Evolutionary conservation across 2,888 invertebrate genomes (phyloP).

Genomic region (Dioctria rufipes): DNA sequence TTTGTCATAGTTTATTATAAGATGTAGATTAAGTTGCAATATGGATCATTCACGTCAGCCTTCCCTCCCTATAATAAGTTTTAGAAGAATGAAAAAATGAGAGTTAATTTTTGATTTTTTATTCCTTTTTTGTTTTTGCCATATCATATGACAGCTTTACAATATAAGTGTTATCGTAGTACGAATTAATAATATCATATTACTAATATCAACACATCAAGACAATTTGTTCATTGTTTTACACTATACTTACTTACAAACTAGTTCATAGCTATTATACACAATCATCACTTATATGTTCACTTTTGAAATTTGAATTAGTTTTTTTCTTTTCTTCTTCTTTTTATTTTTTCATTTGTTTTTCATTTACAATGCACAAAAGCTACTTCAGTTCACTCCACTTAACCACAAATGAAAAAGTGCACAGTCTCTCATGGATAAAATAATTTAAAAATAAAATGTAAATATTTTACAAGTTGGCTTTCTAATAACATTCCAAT

Average conservation of each 20-base stretch:
- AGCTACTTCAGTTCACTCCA: conserved; percentile 7
- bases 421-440: conserved; percentile 44
- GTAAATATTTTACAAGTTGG: conserved; percentile 42
- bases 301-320: background rate
- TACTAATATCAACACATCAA: conserved; percentile 64
- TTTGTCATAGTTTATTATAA: too few species aligned
- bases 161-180: conserved; percentile 56
- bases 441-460: conserved; percentile 29
- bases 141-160: conserved; percentile 45
- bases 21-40: too few species aligned
- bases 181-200: conserved; percentile 62
- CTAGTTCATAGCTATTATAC: conserved; percentile 54
- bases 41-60: too few species aligned
- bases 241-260: conserved; percentile 35
- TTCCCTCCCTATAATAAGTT: background rate
- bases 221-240: conserved; percentile 58
- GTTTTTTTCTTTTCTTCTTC: too few species aligned
- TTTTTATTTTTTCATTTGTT: background rate
- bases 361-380: conserved; percentile 38
- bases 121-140: conserved; percentile 45
- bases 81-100: conserved; percentile 4
- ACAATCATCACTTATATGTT: conserved; percentile 44
- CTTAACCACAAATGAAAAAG: conserved; percentile 8
- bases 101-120: conserved; percentile 32
- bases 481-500: conserved; percentile 5